phyloP scores from a whole-genome alignment of 2,888 invertebrate species.

The Drosophila nigricruria region DNA sequence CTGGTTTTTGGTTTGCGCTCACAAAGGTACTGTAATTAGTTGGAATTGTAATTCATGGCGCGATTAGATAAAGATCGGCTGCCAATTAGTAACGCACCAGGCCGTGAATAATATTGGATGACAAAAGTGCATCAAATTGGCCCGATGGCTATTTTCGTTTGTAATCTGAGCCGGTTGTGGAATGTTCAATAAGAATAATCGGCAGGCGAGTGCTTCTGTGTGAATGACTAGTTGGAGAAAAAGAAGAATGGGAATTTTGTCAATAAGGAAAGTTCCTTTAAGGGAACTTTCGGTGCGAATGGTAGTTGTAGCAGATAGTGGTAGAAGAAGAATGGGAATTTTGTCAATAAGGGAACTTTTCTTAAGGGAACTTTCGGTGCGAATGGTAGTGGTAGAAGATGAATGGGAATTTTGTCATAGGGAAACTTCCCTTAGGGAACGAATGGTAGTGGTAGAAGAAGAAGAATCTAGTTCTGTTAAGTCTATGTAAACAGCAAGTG shows the following conservation, averaged over 20 bases:
- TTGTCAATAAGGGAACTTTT: background rate
- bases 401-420: background rate
- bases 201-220: accelerated
- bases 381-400: background rate
- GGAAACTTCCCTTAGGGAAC: too few relatives aligned
- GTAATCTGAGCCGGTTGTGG: slow-evolving; percentile 8
- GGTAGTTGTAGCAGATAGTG: too few relatives aligned
- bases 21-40: slow-evolving; percentile 71
- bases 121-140: slow-evolving; percentile 53
- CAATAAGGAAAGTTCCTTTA: too few relatives aligned
- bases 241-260: background rate
- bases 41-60: slow-evolving; percentile 81
- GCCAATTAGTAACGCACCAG: slow-evolving; percentile 78
- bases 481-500: too few relatives aligned
- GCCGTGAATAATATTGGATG: slow-evolving; percentile 73
- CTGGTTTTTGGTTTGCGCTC: slow-evolving; percentile 19
- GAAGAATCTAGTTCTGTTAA: too few relatives aligned
- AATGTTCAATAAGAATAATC: slow-evolving; percentile 1
- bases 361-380: background rate
- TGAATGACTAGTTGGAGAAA: background rate
- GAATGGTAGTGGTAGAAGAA: background rate
- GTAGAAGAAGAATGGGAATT: background rate
- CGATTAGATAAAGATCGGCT: slow-evolving; percentile 81
- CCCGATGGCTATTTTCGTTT: slow-evolving; percentile 59
- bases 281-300: background rate